These are phyloP conservation scores for Operophtera brumata DNA, from an alignment of 2,888 invertebrate genomes.

Conservation along the genomic window DNA sequence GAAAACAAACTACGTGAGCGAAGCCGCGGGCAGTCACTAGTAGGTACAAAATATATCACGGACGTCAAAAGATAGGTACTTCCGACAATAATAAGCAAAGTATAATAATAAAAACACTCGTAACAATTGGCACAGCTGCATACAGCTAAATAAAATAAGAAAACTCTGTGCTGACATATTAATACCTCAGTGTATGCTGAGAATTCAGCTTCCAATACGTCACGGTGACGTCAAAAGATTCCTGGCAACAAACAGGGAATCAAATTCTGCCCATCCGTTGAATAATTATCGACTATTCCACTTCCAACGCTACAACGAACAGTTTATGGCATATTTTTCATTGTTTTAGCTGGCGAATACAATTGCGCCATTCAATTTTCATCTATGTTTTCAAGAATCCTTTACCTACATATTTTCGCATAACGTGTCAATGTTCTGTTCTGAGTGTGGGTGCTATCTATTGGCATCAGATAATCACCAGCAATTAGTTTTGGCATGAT, in stretches of 20 bases:
- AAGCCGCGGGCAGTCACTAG: too few relatives aligned
- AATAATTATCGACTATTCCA: neutral
- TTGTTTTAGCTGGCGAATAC: neutral
- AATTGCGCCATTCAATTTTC: constrained; percentile 2
- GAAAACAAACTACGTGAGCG: too few relatives aligned
- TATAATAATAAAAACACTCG: neutral
- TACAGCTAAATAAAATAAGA: constrained; percentile 14
- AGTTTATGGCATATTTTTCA: constrained; percentile 7
- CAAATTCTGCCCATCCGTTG: constrained; percentile 4
- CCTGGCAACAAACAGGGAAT: constrained; percentile 26
- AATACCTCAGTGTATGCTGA: neutral
- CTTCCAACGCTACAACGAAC: constrained; percentile 4
- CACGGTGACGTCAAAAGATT: constrained; percentile 28
- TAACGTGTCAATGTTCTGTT: constrained; percentile 6
- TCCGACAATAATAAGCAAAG: constrained; percentile 3
- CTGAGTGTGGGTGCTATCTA: constrained; percentile 13
- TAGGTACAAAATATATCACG: too few relatives aligned
- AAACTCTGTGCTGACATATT: neutral
- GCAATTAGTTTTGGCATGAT: constrained; percentile 43
- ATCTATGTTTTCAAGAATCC: neutral
- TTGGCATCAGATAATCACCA: constrained; percentile 33
- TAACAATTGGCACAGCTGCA: constrained; percentile 17
- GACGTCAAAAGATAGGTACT: constrained; percentile 10
- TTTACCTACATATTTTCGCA: constrained; percentile 17
- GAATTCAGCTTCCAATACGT: constrained; percentile 26